phyloP scores from a whole-genome alignment of 1,140 invertebrate species.

The Eurosta solidaginis region DNA sequence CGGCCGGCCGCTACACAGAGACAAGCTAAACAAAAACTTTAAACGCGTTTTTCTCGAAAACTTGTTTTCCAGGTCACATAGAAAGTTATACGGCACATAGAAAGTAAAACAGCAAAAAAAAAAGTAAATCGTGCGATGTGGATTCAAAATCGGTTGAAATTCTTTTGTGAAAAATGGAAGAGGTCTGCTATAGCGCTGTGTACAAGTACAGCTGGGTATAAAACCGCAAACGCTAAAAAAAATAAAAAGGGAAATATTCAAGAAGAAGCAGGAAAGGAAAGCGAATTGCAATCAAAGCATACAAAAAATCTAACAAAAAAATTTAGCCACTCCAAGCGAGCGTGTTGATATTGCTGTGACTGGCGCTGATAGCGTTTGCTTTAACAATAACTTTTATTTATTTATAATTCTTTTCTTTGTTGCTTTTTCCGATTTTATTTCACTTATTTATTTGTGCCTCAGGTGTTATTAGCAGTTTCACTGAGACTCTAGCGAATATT shows the following conservation, averaged over 20 bases:
- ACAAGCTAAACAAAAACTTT: no score
- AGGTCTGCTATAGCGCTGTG: no score
- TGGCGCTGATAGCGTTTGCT: not conserved
- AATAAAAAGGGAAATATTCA: not conserved
- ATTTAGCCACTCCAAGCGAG: conserved; percentile 1
- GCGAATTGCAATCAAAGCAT: conserved; percentile 8
- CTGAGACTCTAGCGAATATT: not conserved
- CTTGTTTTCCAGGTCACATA: no score
- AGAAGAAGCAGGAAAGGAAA: not conserved
- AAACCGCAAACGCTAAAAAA: not conserved
- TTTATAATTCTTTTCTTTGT: not conserved
- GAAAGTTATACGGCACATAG: no score
- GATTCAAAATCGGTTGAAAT: no score
- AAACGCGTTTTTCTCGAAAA: no score
- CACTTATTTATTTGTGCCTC: not conserved
- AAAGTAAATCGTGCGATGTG: no score
- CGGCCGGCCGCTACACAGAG: no score
- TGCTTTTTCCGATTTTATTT: not conserved
- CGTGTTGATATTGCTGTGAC: conserved; percentile 1
- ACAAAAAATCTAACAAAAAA: no score
- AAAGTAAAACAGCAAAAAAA: no score
- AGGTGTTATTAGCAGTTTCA: not conserved
- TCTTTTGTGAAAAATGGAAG: no score
- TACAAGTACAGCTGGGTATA: not conserved
- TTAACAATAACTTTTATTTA: not conserved